These are phyloP conservation scores for Pseudonaja textilis DNA, from an alignment of 2,113 vertebrate species.

Conservation along the genomic window DNA sequence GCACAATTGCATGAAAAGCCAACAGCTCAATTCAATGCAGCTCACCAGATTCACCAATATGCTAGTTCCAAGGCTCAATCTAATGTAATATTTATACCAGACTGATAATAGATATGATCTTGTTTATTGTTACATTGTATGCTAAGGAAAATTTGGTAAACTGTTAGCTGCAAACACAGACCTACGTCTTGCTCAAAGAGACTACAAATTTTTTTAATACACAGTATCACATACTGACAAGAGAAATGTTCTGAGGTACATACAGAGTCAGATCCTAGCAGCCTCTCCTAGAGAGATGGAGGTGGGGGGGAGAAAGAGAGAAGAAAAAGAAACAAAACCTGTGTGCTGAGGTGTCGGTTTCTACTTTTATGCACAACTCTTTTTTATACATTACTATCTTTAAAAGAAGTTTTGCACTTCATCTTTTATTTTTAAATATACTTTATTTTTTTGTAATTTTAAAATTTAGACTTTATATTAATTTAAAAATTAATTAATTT, in stretches of 20 bases:
- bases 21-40: not conserved
- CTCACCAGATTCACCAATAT: not conserved
- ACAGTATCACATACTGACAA: not conserved
- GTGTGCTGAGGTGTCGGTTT: not conserved
- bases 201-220: not conserved
- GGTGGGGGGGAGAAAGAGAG: too few relatives aligned
- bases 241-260: not conserved
- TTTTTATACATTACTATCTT: not conserved
- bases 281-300: not conserved
- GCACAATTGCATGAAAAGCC: not conserved
- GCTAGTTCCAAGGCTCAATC: not conserved
- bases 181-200: not conserved
- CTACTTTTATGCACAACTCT: not conserved
- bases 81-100: not conserved
- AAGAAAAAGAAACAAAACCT: not conserved
- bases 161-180: not conserved
- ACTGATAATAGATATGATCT: not conserved
- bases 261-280: not conserved
- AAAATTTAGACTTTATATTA: too few relatives aligned
- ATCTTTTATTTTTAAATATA: not conserved
- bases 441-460: not conserved
- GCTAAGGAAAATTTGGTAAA: not conserved
- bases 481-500: too few relatives aligned
- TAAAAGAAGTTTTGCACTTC: not conserved
- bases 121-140: not conserved